phyloP scores from a whole-genome alignment of 2,797 vertebrate species.

The Streptopelia turtur region DNA sequence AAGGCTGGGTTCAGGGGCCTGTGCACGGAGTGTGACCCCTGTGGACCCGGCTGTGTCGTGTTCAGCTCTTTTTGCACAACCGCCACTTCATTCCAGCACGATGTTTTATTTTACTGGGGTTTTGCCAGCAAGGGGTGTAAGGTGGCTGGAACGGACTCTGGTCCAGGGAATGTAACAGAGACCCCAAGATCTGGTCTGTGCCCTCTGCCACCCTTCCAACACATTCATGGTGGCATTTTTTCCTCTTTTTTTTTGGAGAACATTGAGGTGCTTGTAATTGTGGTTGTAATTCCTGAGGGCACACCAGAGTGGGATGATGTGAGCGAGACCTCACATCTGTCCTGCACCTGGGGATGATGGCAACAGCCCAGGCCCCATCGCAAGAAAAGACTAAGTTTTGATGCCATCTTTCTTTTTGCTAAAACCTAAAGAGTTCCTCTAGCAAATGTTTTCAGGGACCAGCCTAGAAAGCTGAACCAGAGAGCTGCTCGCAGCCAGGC shows the following conservation, averaged over 20 bases:
- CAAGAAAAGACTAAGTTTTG: background rate
- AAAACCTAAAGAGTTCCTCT: background rate
- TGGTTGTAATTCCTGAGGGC: background rate
- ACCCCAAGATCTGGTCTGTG: background rate
- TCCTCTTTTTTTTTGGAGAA: background rate
- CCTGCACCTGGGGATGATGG: background rate
- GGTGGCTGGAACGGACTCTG: accelerated
- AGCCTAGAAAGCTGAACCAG: background rate
- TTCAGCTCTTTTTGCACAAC: background rate
- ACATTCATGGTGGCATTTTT: background rate
- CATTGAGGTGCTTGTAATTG: accelerated
- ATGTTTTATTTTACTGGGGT: background rate
- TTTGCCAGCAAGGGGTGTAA: background rate
- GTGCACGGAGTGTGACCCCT: background rate
- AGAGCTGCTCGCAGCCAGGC: background rate
- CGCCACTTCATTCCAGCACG: accelerated
- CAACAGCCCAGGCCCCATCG: accelerated
- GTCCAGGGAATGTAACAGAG: background rate
- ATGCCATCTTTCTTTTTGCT: background rate
- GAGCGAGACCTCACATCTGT: background rate
- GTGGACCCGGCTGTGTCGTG: background rate
- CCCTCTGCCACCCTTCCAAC: background rate
- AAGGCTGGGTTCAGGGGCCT: background rate
- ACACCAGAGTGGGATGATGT: background rate
- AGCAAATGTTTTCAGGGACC: background rate